A percentile compares a stretch with the other conserved stretches of the same genome.
These are phyloP conservation scores for Corticium candelabrum DNA, from an alignment of 37 sponge, comb jelly and placozoan genomes.

Conservation along the genomic window DNA sequence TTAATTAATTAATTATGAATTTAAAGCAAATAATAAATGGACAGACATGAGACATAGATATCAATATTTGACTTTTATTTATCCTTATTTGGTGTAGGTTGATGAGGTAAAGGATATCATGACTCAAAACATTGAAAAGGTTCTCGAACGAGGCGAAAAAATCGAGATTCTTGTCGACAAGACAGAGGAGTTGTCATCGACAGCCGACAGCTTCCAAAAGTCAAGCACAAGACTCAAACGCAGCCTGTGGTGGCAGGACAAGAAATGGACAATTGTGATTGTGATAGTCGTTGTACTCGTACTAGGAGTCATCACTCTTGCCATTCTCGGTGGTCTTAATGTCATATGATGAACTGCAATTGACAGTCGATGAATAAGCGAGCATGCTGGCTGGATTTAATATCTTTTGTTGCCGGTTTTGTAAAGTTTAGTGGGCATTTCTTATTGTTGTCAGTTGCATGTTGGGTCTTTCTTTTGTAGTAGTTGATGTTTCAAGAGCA, in stretches of 20 bases:
- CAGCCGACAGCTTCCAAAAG: background rate
- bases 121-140: conserved; percentile 3
- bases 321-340: background rate
- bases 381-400: background rate
- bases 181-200: background rate
- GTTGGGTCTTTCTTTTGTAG: too few species aligned
- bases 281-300: background rate
- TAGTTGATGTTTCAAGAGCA: too few species aligned
- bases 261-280: conserved; percentile 6
- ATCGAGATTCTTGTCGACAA: conserved; percentile 5
- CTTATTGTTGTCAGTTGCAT: too few species aligned
- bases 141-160: conserved; percentile 12
- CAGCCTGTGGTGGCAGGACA: background rate
- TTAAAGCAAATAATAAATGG: too few species aligned
- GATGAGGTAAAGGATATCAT: conserved; percentile 11
- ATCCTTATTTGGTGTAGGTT: too few species aligned
- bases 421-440: background rate
- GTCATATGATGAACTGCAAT: background rate
- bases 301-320: background rate
- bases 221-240: background rate
- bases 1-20: too few species aligned
- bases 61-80: too few species aligned
- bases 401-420: too few species aligned
- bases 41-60: too few species aligned
- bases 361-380: too few species aligned